These are phyloP conservation scores for Hormiphora californensis DNA, from an alignment of 37 sponge, comb jelly and placozoan genomes.

Conservation along the genomic window DNA sequence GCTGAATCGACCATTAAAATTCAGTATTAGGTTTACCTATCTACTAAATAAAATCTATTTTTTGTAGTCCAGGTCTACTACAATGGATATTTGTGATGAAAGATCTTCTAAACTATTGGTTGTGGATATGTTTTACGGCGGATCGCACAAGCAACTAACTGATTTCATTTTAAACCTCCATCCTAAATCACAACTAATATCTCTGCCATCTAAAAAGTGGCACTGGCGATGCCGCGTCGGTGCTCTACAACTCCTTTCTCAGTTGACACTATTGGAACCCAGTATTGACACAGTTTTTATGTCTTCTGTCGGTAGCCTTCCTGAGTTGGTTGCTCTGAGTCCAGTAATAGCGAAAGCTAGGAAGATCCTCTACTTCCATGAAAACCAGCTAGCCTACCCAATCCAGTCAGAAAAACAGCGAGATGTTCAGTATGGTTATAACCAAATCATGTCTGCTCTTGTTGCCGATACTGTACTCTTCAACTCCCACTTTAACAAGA, in stretches of 20 bases:
- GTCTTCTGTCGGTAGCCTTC: constrained; percentile 73
- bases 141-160: constrained; percentile 75
- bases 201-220: constrained; percentile 80
- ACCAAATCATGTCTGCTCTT: constrained; percentile 81
- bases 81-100: too few species aligned
- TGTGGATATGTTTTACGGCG: constrained; percentile 84
- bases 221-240: constrained; percentile 79
- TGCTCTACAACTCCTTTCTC: constrained; percentile 62
- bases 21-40: too few species aligned
- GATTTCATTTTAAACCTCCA: constrained; percentile 59
- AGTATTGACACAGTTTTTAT: constrained; percentile 58
- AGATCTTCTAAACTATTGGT: constrained; percentile 18
- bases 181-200: constrained; percentile 55
- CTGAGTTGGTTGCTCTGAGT: constrained; percentile 72
- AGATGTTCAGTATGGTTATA: constrained; percentile 89
- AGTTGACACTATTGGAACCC: not conserved
- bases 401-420: constrained; percentile 72
- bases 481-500: constrained; percentile 85
- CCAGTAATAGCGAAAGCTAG: constrained; percentile 60
- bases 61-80: too few species aligned
- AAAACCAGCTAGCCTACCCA: constrained; percentile 88
- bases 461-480: constrained; percentile 77
- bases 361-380: constrained; percentile 89
- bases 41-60: too few species aligned
- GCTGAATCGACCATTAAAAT: too few species aligned